phyloP scores from a whole-genome alignment of 2,797 vertebrate species.

The Poliocrania exsul region DNA sequence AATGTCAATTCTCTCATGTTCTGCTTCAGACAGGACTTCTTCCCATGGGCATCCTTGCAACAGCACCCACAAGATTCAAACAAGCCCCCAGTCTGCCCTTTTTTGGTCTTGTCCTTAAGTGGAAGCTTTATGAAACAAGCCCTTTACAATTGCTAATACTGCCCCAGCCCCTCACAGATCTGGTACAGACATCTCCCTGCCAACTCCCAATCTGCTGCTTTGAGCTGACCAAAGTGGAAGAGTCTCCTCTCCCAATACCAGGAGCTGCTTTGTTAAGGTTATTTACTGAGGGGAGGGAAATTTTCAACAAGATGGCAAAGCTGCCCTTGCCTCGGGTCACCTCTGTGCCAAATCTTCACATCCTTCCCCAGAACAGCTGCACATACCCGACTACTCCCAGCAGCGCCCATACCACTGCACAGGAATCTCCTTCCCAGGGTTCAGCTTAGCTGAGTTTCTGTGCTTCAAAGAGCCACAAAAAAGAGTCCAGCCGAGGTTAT shows the following conservation, averaged over 20 bases:
- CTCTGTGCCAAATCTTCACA: neutral
- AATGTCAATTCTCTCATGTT: neutral
- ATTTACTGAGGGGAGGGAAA: neutral
- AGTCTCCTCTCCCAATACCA: accelerated
- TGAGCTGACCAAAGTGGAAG: neutral
- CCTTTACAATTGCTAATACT: accelerated
- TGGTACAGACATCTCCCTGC: accelerated
- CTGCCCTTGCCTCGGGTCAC: neutral
- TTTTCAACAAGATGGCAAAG: neutral
- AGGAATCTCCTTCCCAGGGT: neutral
- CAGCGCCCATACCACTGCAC: accelerated
- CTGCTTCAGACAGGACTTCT: neutral
- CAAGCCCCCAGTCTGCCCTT: neutral
- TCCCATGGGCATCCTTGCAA: neutral
- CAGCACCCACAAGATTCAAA: neutral
- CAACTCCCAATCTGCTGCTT: neutral
- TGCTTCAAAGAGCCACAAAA: neutral
- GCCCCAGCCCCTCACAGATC: neutral
- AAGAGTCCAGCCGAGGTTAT: neutral
- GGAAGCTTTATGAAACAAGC: neutral
- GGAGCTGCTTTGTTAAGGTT: neutral
- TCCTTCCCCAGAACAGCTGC: neutral
- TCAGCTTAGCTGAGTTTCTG: neutral
- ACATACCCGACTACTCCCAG: neutral
- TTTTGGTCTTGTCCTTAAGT: neutral